A percentile compares a stretch with the other conserved stretches of the same genome.
Conservation (phyloP, 2,797 vertebrate genomes). For the Hemibagrus guttatus region DNA sequence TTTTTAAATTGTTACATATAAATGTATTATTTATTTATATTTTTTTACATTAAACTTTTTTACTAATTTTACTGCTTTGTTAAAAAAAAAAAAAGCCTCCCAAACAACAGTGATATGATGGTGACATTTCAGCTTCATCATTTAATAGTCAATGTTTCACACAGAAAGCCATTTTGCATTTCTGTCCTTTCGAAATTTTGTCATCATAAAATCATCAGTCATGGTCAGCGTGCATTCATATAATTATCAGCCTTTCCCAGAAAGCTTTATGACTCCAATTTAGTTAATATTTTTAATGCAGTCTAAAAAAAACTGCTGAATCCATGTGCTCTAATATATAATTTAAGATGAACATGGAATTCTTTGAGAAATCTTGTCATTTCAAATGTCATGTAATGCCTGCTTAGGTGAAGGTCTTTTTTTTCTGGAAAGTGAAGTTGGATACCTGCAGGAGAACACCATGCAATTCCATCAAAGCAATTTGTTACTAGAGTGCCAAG, state of each 20-base stretch:
- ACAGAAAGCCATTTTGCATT: not conserved
- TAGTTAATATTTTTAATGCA: not conserved
- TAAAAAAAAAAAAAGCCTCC: no score
- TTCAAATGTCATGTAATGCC: not conserved
- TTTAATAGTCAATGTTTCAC: not conserved
- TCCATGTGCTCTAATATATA: not conserved
- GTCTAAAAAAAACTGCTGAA: not conserved
- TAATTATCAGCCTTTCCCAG: not conserved
- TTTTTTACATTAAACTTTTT: no score
- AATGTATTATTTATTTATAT: no score
- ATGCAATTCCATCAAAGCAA: conserved; percentile 2
- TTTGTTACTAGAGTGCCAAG: not conserved
- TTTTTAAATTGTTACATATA: no score
- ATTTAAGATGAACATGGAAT: conserved; percentile 1
- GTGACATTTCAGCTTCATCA: not conserved
- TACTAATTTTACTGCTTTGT: not conserved
- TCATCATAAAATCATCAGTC: not conserved
- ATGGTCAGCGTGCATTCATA: not conserved
- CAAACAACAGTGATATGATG: no score
- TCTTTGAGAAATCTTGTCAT: not conserved
- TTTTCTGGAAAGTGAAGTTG: not conserved
- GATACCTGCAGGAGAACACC: not conserved
- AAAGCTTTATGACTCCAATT: not conserved
- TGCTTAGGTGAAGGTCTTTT: not conserved
- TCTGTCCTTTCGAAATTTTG: not conserved